A percentile compares a stretch with the other conserved stretches of the same genome.
phyloP scores from a whole-genome alignment of 2,113 vertebrate genomes.

The Zosterops borbonicus region DNA sequence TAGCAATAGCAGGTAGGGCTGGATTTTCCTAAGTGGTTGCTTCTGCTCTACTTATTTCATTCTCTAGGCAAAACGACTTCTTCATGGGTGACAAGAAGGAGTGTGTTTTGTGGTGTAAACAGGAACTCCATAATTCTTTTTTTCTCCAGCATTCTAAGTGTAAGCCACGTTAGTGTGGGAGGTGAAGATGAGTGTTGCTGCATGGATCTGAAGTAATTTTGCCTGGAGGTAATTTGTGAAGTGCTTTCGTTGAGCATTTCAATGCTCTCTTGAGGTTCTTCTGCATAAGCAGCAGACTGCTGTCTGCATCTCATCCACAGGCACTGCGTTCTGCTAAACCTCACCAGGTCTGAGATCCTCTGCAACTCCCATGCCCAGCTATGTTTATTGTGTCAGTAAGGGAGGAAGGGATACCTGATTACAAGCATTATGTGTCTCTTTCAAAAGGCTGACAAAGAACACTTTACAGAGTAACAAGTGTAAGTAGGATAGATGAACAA shows the following conservation, averaged over 20 bases:
- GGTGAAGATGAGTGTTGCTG: neutral
- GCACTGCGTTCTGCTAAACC: neutral
- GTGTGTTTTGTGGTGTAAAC: neutral
- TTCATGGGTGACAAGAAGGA: neutral
- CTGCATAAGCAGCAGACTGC: neutral
- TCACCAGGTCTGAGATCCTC: neutral
- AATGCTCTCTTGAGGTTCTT: neutral
- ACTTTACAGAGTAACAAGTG: neutral
- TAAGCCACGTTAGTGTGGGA: neutral
- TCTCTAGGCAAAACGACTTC: neutral
- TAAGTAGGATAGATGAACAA: neutral
- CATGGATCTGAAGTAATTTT: neutral
- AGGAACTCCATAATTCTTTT: neutral
- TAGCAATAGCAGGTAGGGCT: neutral
- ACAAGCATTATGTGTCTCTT: neutral
- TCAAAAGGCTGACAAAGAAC: neutral
- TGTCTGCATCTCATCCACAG: neutral
- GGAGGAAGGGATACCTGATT: neutral
- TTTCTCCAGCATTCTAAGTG: neutral
- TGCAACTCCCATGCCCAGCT: neutral
- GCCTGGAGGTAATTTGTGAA: neutral
- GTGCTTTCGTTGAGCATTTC: neutral
- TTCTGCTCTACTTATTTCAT: neutral
- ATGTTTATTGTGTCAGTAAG: neutral
- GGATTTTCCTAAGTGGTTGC: neutral